A percentile compares a stretch with the other conserved stretches of the same genome.
Conservation (phyloP, 37 sponge, comb jelly and placozoan species). For the Oopsacas minuta region DNA sequence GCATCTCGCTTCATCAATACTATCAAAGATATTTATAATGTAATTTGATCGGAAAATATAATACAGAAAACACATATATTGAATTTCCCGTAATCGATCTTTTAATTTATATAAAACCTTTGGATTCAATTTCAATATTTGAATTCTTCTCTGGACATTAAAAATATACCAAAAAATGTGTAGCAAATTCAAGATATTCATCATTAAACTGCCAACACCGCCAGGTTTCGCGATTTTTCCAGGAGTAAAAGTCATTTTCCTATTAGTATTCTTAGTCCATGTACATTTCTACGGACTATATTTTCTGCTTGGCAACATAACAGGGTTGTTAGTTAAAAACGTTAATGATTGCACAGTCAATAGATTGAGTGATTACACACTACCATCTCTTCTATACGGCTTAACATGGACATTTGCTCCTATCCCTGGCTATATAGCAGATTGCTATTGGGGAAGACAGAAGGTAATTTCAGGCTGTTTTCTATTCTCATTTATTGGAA, state of each 20-base stretch:
- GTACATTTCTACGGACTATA: neutral
- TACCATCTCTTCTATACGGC: neutral
- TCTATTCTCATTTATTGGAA: slow-evolving; percentile 10
- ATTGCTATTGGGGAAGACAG: slow-evolving; percentile 8
- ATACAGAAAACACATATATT: neutral
- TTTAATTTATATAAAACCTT: neutral
- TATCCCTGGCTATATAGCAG: neutral
- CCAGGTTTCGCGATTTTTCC: neutral
- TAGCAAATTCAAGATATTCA: neutral
- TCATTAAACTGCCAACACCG: neutral
- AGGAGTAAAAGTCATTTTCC: neutral
- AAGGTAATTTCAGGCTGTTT: slow-evolving; percentile 11
- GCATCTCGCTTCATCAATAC: neutral
- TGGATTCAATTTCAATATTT: neutral
- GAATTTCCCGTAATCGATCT: too few relatives aligned
- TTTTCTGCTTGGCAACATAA: neutral
- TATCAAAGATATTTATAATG: neutral
- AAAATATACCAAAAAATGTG: neutral
- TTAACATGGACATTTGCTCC: neutral
- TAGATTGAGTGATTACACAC: neutral
- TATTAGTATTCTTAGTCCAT: neutral
- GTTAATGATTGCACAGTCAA: neutral
- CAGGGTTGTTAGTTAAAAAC: neutral
- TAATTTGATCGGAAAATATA: neutral
- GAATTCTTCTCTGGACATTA: too few relatives aligned